Conservation (phyloP, 2,797 vertebrate genomes). For the Notamacropus eugenii region DNA sequence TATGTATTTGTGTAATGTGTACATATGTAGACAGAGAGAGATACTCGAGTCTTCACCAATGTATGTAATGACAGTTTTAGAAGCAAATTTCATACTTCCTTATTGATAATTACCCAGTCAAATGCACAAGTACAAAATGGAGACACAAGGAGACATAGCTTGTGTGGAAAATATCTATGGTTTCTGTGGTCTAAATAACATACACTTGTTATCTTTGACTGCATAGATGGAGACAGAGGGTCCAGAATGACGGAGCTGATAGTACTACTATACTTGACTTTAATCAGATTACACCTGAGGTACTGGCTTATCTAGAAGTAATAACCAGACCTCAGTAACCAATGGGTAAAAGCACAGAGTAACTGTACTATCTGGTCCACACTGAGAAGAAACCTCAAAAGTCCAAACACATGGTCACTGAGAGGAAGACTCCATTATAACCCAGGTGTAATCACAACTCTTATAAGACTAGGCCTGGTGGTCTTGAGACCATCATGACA, state of each 20-base stretch:
- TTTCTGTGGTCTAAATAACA: background rate
- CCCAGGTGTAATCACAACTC: background rate
- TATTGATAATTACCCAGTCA: background rate
- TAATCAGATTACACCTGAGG: background rate
- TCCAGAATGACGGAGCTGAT: no score
- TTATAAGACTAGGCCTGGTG: background rate
- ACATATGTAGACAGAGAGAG: background rate
- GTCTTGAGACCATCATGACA: no score
- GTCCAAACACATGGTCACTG: background rate
- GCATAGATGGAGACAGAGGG: background rate
- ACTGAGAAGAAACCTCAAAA: background rate
- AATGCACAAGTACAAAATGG: background rate
- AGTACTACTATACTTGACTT: background rate
- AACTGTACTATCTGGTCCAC: background rate
- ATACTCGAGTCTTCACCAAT: background rate
- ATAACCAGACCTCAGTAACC: background rate
- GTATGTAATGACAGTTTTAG: background rate
- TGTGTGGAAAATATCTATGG: background rate
- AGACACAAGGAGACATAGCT: background rate
- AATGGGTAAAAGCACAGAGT: background rate
- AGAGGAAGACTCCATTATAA: background rate
- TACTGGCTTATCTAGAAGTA: background rate
- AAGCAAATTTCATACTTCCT: background rate
- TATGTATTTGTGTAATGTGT: background rate
- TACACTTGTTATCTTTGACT: background rate